A percentile compares a stretch with the other conserved stretches of the same genome.
phyloP scores from a whole-genome alignment of 2,888 invertebrate genomes.

The Acrocera orbiculus region DNA sequence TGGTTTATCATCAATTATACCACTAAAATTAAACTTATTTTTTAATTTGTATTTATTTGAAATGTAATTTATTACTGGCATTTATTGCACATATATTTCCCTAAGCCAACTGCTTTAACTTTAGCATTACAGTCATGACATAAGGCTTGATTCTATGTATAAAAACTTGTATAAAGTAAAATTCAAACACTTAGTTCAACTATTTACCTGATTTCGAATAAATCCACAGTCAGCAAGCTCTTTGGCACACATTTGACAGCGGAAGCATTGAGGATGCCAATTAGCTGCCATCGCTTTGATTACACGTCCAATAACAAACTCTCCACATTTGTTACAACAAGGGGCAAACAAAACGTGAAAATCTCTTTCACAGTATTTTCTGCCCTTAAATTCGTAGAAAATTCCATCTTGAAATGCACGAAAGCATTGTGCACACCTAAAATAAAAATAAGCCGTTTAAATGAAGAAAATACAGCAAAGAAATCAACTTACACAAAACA shows the following conservation, averaged over 20 bases:
- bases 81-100: slow-evolving; percentile 94
- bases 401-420: slow-evolving; percentile 93
- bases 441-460: slow-evolving; percentile 2
- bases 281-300: slow-evolving; percentile 99
- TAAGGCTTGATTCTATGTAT: slow-evolving; percentile 45
- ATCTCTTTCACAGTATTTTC: slow-evolving; percentile 98
- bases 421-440: slow-evolving; percentile 95
- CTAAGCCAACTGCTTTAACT: slow-evolving; percentile 85
- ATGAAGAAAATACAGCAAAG: neutral
- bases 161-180: too few species aligned
- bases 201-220: slow-evolving; percentile 64
- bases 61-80: slow-evolving; percentile 65
- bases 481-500: slow-evolving; percentile 84
- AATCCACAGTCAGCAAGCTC: slow-evolving; percentile 95
- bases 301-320: slow-evolving; percentile 96
- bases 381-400: slow-evolving; percentile 96
- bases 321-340: slow-evolving; percentile 73
- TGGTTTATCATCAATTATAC: slow-evolving; percentile 80
- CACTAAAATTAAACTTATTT: slow-evolving; percentile 36
- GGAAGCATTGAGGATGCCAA: slow-evolving; percentile 98
- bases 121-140: slow-evolving; percentile 95
- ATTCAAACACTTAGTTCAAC: neutral
- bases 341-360: slow-evolving; percentile 95
- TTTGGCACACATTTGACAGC: slow-evolving; percentile 81
- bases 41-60: neutral